Base-by-base conservation (phyloP, 2,797 vertebrate genomes). In the Cyprinodon diabolis region DNA sequence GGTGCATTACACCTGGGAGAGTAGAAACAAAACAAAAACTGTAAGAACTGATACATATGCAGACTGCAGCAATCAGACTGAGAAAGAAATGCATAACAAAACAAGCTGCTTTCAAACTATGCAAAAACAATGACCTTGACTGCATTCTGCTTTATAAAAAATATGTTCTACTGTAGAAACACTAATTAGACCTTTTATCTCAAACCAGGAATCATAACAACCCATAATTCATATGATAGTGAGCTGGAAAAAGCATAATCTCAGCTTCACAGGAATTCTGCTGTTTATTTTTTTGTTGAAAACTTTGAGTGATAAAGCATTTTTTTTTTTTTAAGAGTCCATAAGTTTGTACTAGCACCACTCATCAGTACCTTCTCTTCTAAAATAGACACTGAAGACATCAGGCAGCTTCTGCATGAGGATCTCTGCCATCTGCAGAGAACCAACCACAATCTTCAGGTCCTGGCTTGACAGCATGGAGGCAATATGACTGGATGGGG, bases 401-500 rank as follows among this genome's bases (percentile, higher is more conserved):
- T 99, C 98, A 70, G 98, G 97, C 82, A 99, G 95, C 88, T 99
- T 99, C 91, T 99, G 98, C 98, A 99, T 99, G 91, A 99, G 96
- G 77, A 99, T 99, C 90, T 99, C 98, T 77, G 98, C 98, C 98
- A 99, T 99, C 87, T 99, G 98, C 91, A 99, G 95, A 83, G 98
- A 99, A 90, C 98, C 98, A 69, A 99, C 98, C 85, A 99, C 98
- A 95, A 99, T 99, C 96, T 99, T 99, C 93, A 99, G 95, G 92
- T 99, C 98, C 95, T 99, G 98, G 93, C 98, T 99, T 58, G 98
- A 99, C 68, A 99, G 95, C 98, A 99, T 99, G 85, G 98, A 99
- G 91, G 98, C 98, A 93, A 99, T 99, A 91, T 99, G 98, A 96
- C 98, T 99, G 93, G 90, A 83, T 90, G 83, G 76, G 78, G 90